Conservation (phyloP, 1,140 invertebrate genomes). For the Orchesella cincta region DNA sequence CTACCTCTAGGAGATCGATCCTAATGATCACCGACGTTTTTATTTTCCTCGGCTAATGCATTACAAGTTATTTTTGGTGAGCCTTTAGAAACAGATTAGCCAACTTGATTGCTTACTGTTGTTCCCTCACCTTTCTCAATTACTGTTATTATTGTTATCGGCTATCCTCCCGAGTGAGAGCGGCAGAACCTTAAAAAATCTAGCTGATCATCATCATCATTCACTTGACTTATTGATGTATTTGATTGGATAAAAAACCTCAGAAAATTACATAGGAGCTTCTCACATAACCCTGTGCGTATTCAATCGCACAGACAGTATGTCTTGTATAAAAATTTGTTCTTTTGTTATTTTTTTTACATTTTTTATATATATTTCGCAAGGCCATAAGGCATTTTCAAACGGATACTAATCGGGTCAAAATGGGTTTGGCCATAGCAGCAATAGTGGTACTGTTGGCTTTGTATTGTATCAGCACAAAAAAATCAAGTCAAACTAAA, state of each 20-base stretch:
- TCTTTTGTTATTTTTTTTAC: no score
- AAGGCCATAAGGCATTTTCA: not conserved
- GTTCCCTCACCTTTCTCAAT: not conserved
- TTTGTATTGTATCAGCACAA: not conserved
- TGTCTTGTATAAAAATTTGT: not conserved
- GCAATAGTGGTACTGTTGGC: not conserved
- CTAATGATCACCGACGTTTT: no score
- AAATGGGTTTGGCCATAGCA: constrained; percentile 4
- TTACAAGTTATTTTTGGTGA: not conserved
- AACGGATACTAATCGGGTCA: constrained; percentile 1
- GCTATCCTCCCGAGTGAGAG: not conserved
- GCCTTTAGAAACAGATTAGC: not conserved
- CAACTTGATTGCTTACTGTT: not conserved
- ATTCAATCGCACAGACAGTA: not conserved
- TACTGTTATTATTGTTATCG: constrained; percentile 7
- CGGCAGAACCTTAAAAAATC: no score
- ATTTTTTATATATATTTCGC: not conserved
- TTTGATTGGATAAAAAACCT: not conserved
- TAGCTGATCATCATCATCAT: no score
- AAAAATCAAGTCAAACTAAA: not conserved
- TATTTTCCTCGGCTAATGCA: no score
- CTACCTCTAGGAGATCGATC: no score
- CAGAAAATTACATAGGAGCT: not conserved
- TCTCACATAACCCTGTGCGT: no score
- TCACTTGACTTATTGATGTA: no score